These are phyloP conservation scores for Hyperoodon ampullatus DNA, from an alignment of 2,113 vertebrate genomes.

Conservation along the genomic window DNA sequence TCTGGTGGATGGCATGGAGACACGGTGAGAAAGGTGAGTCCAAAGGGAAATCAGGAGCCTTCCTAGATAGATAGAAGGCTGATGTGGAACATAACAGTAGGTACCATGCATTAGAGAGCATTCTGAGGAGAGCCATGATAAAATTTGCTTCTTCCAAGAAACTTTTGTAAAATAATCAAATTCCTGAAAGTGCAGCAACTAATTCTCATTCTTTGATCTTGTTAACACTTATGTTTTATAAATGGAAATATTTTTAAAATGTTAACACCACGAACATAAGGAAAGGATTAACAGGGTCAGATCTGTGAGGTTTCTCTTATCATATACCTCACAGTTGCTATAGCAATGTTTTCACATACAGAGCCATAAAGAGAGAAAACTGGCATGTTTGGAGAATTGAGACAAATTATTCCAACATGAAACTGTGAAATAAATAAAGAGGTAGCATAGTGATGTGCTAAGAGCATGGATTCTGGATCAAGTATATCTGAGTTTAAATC, in stretches of 20 bases:
- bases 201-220: constrained; percentile 61
- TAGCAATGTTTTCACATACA: constrained; percentile 66
- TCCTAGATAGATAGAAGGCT: not conserved
- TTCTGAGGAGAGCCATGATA: not conserved
- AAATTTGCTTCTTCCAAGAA: not conserved
- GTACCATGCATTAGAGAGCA: not conserved
- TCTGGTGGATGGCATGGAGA: not conserved
- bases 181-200: not conserved
- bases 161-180: not conserved
- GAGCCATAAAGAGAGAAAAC: constrained; percentile 29
- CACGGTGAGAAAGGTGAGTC: not conserved
- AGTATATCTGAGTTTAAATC: not conserved
- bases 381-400: not conserved
- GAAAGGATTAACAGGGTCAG: constrained; percentile 53
- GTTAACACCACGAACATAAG: constrained; percentile 61
- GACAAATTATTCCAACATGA: not conserved
- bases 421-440: not conserved
- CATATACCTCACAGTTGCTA: constrained; percentile 62
- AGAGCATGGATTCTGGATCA: not conserved
- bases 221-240: constrained; percentile 48
- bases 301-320: constrained; percentile 39
- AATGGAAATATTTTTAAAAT: constrained; percentile 65
- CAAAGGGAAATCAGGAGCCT: not conserved
- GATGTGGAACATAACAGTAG: rapidly evolving
- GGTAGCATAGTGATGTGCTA: not conserved